Evolutionary conservation across 2,113 vertebrate species (phyloP).

Genomic region (Burhinus bistriatus): DNA sequence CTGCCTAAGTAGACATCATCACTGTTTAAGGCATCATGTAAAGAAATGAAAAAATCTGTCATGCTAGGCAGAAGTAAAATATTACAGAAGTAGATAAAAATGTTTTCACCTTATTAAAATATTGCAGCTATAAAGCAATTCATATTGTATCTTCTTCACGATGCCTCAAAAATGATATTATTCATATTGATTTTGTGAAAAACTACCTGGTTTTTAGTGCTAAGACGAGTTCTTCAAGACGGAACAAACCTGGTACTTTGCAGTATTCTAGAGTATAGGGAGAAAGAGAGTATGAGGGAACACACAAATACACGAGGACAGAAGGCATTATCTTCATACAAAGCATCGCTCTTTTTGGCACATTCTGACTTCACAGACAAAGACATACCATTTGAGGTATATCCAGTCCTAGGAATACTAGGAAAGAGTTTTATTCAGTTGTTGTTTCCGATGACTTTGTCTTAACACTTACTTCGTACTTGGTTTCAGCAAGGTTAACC

Average conservation of each 20-base stretch:
- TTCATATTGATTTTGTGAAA: neutral
- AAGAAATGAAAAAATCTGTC: neutral
- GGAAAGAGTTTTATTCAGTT: neutral
- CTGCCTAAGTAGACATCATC: neutral
- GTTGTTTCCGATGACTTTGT: neutral
- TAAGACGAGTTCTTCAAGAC: neutral
- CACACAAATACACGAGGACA: neutral
- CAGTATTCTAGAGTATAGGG: neutral
- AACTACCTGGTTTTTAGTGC: neutral
- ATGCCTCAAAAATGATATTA: neutral
- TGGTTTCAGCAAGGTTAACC: neutral
- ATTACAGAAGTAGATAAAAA: neutral
- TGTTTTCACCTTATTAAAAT: neutral
- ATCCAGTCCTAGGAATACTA: neutral
- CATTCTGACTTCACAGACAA: neutral
- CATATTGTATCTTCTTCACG: neutral
- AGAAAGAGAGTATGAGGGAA: neutral
- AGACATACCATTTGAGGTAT: neutral
- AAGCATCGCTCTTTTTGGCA: neutral
- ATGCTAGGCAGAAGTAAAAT: neutral
- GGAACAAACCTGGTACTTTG: neutral
- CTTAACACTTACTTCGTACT: neutral
- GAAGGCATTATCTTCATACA: neutral
- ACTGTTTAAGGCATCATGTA: neutral
- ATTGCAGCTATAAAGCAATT: neutral